Conservation (phyloP, 2,797 vertebrate species). For the Myripristis jacobus region DNA sequence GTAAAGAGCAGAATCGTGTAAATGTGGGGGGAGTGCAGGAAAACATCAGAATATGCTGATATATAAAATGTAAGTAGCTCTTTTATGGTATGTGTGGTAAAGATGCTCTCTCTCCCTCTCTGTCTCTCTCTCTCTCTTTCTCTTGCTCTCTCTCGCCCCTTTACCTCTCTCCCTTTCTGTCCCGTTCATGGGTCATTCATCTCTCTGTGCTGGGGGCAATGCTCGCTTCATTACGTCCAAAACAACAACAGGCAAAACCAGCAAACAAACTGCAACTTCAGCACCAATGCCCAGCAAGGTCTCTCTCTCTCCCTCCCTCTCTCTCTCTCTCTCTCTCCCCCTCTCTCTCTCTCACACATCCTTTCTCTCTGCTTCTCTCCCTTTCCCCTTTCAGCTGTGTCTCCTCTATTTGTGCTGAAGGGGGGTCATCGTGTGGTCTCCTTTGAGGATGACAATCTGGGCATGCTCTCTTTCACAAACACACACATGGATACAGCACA, state of each 20-base stretch:
- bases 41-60: too few relatives aligned
- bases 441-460: slow-evolving; percentile 27
- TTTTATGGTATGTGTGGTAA: too few relatives aligned
- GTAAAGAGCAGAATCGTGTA: too few relatives aligned
- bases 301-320: slow-evolving; percentile 6
- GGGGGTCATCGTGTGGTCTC: slow-evolving; percentile 49
- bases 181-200: slow-evolving; percentile 35
- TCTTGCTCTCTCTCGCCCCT: background rate
- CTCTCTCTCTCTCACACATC: slow-evolving; percentile 10
- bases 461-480: slow-evolving; percentile 8
- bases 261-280: slow-evolving; percentile 56
- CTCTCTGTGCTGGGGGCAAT: slow-evolving; percentile 23
- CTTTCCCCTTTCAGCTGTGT: background rate
- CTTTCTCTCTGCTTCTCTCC: slow-evolving; percentile 16
- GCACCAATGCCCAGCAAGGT: slow-evolving; percentile 25
- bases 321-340: background rate
- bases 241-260: slow-evolving; percentile 53
- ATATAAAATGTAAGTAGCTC: too few relatives aligned
- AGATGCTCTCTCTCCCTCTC: too few relatives aligned
- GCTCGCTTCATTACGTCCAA: slow-evolving; percentile 42
- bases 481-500: slow-evolving; percentile 24
- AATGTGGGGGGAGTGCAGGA: too few relatives aligned
- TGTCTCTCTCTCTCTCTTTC: too few relatives aligned
- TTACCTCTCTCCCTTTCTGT: slow-evolving; percentile 25
- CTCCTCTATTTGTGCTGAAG: slow-evolving; percentile 31